These are phyloP conservation scores for Priapulus caudatus DNA, from an alignment of 2,888 invertebrate species.

Conservation along the genomic window DNA sequence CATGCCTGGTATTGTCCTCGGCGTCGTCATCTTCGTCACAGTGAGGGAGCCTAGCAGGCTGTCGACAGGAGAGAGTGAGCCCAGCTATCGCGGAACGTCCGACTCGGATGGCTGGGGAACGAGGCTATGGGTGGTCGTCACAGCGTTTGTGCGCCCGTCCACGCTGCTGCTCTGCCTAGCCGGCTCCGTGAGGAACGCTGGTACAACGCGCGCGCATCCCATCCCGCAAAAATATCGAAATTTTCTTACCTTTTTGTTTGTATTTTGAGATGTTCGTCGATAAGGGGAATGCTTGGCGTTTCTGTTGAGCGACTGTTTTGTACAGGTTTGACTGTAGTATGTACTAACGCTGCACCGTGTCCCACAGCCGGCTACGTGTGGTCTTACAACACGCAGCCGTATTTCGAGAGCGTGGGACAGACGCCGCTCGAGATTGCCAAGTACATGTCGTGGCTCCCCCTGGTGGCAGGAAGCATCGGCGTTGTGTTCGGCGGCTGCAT, in stretches of 20 bases:
- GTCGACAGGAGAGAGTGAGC: slow-evolving; percentile 20
- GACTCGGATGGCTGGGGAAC: not conserved
- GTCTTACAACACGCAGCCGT: slow-evolving; percentile 40
- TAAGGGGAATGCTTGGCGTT: no score
- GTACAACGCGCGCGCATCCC: slow-evolving; percentile 24
- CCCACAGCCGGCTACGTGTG: slow-evolving; percentile 40
- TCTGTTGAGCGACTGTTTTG: no score
- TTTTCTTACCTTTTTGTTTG: no score
- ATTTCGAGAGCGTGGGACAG: slow-evolving; percentile 33
- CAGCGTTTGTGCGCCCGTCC: slow-evolving; percentile 32
- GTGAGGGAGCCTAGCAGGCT: slow-evolving; percentile 33
- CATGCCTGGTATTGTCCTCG: slow-evolving; percentile 36
- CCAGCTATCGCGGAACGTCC: slow-evolving; percentile 33
- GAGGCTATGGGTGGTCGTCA: slow-evolving; percentile 17
- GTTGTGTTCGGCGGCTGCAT: slow-evolving; percentile 34
- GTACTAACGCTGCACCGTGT: no score
- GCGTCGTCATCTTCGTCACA: slow-evolving; percentile 32
- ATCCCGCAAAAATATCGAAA: no score
- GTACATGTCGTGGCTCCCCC: slow-evolving; percentile 39
- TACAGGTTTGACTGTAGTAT: not conserved
- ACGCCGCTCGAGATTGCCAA: slow-evolving; percentile 32
- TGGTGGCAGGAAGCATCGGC: slow-evolving; percentile 38
- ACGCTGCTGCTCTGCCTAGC: slow-evolving; percentile 35
- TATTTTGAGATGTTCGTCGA: no score
- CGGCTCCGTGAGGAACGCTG: slow-evolving; percentile 38